A percentile compares a stretch with the other conserved stretches of the same genome.
These are phyloP conservation scores for Odontophorus gujanensis DNA, from an alignment of 2,113 vertebrate species.

Conservation along the genomic window DNA sequence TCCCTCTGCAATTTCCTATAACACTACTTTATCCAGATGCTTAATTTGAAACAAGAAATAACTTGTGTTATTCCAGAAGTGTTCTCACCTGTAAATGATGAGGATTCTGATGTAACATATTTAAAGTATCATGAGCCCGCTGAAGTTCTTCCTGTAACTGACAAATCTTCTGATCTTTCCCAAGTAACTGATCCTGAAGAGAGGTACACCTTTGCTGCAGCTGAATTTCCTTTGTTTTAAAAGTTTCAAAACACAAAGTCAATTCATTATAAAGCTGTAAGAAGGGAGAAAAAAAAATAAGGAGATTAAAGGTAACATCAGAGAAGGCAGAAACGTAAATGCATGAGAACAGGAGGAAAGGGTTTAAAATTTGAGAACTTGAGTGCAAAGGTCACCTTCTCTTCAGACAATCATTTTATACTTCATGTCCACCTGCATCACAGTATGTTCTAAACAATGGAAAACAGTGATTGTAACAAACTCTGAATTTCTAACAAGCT, in stretches of 20 bases:
- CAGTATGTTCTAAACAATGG: not conserved
- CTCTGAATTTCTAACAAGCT: not conserved
- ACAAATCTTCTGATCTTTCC: slow-evolving; percentile 82
- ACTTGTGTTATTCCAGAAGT: not conserved
- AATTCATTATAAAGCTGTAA: slow-evolving; percentile 90
- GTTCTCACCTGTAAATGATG: slow-evolving; percentile 75
- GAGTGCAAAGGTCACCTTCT: not conserved
- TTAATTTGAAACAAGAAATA: not conserved
- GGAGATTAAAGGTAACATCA: not conserved
- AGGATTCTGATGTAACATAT: slow-evolving; percentile 66
- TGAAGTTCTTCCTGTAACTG: slow-evolving; percentile 84
- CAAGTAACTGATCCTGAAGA: slow-evolving; percentile 81
- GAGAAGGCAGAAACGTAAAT: not conserved
- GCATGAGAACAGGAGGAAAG: not conserved
- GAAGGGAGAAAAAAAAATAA: not conserved
- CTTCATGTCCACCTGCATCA: not conserved
- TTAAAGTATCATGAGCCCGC: slow-evolving; percentile 38
- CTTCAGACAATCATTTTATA: not conserved
- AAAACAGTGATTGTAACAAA: not conserved
- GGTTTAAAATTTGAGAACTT: not conserved
- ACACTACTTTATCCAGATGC: not conserved
- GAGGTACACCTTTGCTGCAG: slow-evolving; percentile 81
- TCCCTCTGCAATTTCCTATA: not conserved
- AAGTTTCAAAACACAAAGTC: slow-evolving; percentile 86
- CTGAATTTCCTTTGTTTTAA: slow-evolving; percentile 82